Conservation (phyloP, 2,797 vertebrate species). For the Coilia nasus region DNA sequence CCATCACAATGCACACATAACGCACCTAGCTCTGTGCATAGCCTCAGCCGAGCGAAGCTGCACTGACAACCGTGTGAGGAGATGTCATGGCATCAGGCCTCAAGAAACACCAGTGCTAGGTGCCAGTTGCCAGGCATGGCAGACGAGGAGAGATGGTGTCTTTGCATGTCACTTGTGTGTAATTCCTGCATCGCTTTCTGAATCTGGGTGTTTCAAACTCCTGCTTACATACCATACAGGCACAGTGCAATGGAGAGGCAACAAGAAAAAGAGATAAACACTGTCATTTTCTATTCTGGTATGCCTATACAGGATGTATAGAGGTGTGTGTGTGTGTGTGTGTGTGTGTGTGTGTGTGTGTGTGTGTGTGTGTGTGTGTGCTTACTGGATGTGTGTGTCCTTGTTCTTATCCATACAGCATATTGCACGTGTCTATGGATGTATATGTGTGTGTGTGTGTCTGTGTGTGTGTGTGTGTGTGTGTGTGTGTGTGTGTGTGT, state of each 20-base stretch:
- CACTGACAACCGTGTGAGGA: too few relatives aligned
- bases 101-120: too few relatives aligned
- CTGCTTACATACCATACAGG: neutral
- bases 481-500: too few relatives aligned
- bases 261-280: neutral
- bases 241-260: neutral
- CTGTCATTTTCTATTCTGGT: neutral
- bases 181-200: neutral
- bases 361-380: neutral
- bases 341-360: neutral
- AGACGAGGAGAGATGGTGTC: neutral
- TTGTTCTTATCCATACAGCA: neutral
- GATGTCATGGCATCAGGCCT: too few relatives aligned
- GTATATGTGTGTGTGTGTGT: neutral
- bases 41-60: too few relatives aligned
- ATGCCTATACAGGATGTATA: constrained; percentile 8
- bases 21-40: too few relatives aligned
- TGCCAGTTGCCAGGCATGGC: too few relatives aligned
- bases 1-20: too few relatives aligned
- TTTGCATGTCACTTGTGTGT: neutral
- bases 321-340: neutral
- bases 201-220: neutral
- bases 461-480: too few relatives aligned
- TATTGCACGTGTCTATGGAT: too few relatives aligned
- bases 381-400: neutral